A percentile compares a stretch with the other conserved stretches of the same genome.
Evolutionary conservation across 2,797 vertebrate genomes (phyloP).

Genomic region (Atherinosoma microstoma): DNA sequence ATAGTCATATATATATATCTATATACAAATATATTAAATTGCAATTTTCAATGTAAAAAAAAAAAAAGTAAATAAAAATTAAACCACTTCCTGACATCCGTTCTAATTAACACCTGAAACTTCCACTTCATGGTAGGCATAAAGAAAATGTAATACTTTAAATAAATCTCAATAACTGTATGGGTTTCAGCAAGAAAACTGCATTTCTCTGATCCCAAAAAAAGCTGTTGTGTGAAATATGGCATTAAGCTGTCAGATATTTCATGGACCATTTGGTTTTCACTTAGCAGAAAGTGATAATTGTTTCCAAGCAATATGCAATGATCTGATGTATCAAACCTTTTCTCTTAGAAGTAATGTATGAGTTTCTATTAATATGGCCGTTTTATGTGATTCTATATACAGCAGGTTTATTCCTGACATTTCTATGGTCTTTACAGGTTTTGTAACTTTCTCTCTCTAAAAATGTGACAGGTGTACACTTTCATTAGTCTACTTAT

Average conservation of each 20-base stretch:
- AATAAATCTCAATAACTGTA: too few species aligned
- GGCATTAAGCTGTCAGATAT: neutral
- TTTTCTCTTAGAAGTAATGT: neutral
- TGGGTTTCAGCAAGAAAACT: too few species aligned
- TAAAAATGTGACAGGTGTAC: conserved; percentile 36
- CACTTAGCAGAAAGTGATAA: conserved; percentile 19
- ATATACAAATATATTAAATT: too few species aligned
- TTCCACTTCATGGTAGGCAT: too few species aligned
- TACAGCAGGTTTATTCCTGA: neutral
- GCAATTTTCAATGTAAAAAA: too few species aligned
- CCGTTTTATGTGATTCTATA: conserved; percentile 1
- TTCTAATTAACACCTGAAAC: too few species aligned
- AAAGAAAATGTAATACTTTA: too few species aligned
- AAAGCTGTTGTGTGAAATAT: neutral
- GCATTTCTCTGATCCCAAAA: neutral
- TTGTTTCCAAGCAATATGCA: conserved; percentile 10
- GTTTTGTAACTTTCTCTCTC: conserved; percentile 9
- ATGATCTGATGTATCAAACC: conserved; percentile 9
- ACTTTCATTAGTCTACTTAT: conserved; percentile 39
- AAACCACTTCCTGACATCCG: too few species aligned
- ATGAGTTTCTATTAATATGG: conserved; percentile 8
- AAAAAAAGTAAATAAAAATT: too few species aligned
- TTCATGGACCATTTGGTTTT: neutral
- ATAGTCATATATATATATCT: too few species aligned
- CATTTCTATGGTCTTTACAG: neutral